Base-by-base conservation (phyloP, 2,888 invertebrate species). In the Polietes domitor region DNA sequence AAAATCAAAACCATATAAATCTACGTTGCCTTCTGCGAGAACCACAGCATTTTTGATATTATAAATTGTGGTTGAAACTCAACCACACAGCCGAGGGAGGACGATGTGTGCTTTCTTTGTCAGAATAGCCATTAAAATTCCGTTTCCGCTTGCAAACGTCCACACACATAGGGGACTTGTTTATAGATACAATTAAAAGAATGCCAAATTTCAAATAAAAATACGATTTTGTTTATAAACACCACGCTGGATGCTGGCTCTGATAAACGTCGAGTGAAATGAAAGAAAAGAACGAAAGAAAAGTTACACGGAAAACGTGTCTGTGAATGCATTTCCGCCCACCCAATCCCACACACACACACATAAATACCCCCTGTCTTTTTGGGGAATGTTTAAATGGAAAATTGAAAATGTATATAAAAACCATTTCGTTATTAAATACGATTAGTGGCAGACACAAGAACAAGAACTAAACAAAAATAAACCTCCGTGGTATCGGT, bases 261-360 rank as follows among this genome's bases (percentile, higher is more conserved):
- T 12, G 41, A 41, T 7, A 41, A 47, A n/a, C n/a, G n/a, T n/a
- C n/a, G n/a, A n/a, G n/a, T n/a, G n/a, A n/a, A n/a, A n/a, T n/a
- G 32, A 32, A 32, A 47, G n/a, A 47, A 47, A 47, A 41, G 4
- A 47, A 12, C 47, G 47, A 47, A 7, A 4, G n/a, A 41, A 47
- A 47, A 12, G 47, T n/a, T 47, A n/a, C n/a, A 47, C 12, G 47
- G 47, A 47, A 47, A 47, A 47, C 47, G 47, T 47, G 47, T 47
- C 47, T 47, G 24, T 68, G 41, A 68, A 68, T 43, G 68, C 41
- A 68, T 68, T 24, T 41, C 68, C 68, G 43, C 65, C 65, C 65
- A 21, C 68, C 10, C 24, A 43, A 24, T 21, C 41, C 43, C 0
- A 2, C 28, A 43, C 43, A 41, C 41, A 68, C 0, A 2, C 28